Conservation (phyloP, 1,140 invertebrate species). For the Drosophila pachea region DNA sequence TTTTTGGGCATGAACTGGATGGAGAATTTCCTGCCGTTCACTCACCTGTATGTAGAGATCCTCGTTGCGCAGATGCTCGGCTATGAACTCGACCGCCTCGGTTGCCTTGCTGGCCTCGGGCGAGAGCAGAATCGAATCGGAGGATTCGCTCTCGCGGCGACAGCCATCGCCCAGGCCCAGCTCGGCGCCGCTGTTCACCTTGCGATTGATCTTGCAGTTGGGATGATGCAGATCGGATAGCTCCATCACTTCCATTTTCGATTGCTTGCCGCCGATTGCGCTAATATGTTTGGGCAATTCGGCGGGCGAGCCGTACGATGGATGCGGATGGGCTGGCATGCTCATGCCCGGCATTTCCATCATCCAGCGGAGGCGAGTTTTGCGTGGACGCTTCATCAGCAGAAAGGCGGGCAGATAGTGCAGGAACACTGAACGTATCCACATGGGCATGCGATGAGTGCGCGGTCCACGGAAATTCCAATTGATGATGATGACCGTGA, state of each 20-base stretch:
- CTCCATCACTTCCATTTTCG: slow-evolving; percentile 95
- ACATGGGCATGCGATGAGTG: slow-evolving; percentile 94
- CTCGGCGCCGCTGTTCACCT: slow-evolving; percentile 86
- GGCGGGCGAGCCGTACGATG: slow-evolving; percentile 87
- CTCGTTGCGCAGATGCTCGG: slow-evolving; percentile 97
- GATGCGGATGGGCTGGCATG: slow-evolving; percentile 86
- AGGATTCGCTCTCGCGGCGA: slow-evolving; percentile 92
- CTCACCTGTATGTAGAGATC: slow-evolving; percentile 97
- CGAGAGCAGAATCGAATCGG: slow-evolving; percentile 92
- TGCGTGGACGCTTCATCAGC: slow-evolving; percentile 94
- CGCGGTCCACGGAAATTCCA: slow-evolving; percentile 98
- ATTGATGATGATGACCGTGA: slow-evolving; percentile 99
- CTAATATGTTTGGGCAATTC: slow-evolving; percentile 89
- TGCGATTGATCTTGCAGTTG: slow-evolving; percentile 96
- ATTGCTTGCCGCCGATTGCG: slow-evolving; percentile 82
- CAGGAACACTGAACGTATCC: slow-evolving; percentile 96
- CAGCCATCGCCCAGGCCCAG: slow-evolving; percentile 82
- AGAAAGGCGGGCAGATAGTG: slow-evolving; percentile 92
- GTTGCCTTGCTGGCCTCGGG: slow-evolving; percentile 96
- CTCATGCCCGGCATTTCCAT: slow-evolving; percentile 95
- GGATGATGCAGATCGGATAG: slow-evolving; percentile 96
- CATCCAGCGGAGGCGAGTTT: slow-evolving; percentile 96
- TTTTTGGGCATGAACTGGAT: not conserved
- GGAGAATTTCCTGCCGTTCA: not conserved
- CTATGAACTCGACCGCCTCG: slow-evolving; percentile 98